These are phyloP conservation scores for Eumerus sabulonum DNA, from an alignment of 2,888 invertebrate genomes.

Conservation along the genomic window DNA sequence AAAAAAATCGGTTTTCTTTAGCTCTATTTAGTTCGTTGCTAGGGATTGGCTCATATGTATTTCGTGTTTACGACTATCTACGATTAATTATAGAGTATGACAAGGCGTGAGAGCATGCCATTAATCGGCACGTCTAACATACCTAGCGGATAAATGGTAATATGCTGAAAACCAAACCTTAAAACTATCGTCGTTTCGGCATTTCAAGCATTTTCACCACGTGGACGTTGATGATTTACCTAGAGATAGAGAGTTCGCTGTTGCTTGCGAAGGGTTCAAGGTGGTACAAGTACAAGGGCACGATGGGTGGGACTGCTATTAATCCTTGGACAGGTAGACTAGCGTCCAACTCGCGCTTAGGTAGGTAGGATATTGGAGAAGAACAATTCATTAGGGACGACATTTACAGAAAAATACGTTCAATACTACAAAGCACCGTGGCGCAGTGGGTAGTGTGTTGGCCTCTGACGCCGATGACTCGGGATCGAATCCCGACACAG, in stretches of 20 bases:
- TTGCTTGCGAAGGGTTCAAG: not conserved
- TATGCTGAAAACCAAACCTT: constrained; percentile 25
- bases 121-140: constrained; percentile 25
- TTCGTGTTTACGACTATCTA: constrained; percentile 34
- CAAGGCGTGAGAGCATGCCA: constrained; percentile 51
- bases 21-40: not conserved
- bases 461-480: too few relatives aligned
- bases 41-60: constrained; percentile 52
- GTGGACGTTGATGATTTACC: too few relatives aligned
- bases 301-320: not conserved
- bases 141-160: not conserved
- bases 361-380: too few relatives aligned
- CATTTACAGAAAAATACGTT: too few relatives aligned
- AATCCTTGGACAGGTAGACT: not conserved
- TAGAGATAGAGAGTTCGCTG: too few relatives aligned
- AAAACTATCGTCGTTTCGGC: constrained; percentile 22
- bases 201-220: not conserved
- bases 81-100: constrained; percentile 37
- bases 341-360: too few relatives aligned
- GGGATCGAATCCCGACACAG: too few relatives aligned
- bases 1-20: not conserved
- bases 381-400: too few relatives aligned
- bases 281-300: not conserved
- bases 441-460: too few relatives aligned
- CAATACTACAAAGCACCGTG: too few relatives aligned